Base-by-base conservation (phyloP, 2,888 invertebrate genomes). In the Xanthorhoe spadicearia region DNA sequence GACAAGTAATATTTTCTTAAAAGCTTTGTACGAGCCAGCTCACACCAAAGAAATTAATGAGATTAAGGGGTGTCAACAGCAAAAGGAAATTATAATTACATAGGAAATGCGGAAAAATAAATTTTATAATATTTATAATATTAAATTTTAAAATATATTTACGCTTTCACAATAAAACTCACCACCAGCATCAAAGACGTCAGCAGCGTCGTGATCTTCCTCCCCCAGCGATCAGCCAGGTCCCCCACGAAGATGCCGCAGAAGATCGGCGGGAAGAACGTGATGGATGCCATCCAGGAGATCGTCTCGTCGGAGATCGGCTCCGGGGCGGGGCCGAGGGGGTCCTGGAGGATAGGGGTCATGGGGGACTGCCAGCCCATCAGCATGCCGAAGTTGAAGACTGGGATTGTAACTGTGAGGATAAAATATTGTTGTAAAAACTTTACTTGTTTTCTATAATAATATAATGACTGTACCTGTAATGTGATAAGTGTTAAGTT, bases 301-400 rank as follows among this genome's bases (percentile, higher is more conserved):
- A 94, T 89, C 52, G 91, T 90, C 54, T 93, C 90, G 69, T 93
- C 89, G 0, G 88, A 85, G 75, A 95, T 87, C 0, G 92, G 89
- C 23, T 87, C 86, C 0, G 93, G 93, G 0, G 94, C 88, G 0
- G 94, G 94, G 0, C 94, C 92, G n/a, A 81, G 74, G 0, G 80
- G 76, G 0, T 90, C 85, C 75, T 94, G 89, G 10, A 94, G 88
- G 35, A 94, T 83, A 0, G 93, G 92, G 1, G 94, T 90, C 85
- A 94, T 94, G 1, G 94, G 94, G 0, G 95, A 94, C 72, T 94
- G 92, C 94, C 94, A 95, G 0, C 94, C 94, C 79, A 94, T 89
- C 66, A 94, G 85, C 84, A 93, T 93, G 1, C 94, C 94, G 81
- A 94, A 92, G 79, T 93, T 94, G 60, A 94, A 80, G 8, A 94